Conservation (phyloP, 2,888 invertebrate species). For the Mayetiola destructor region DNA sequence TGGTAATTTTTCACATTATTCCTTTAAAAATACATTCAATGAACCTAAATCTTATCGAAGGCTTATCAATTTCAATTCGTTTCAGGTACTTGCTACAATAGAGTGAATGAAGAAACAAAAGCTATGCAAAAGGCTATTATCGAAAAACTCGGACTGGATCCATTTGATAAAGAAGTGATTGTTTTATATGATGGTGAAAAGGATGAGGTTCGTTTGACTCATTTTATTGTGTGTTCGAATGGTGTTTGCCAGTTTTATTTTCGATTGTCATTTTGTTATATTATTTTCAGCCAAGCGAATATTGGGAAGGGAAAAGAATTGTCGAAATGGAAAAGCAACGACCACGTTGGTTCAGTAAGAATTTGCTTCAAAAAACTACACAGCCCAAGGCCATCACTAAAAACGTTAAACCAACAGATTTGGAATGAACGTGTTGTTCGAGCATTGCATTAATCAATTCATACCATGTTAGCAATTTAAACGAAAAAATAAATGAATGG, state of each 20-base stretch:
- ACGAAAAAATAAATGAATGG: too few species aligned
- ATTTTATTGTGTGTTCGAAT: slow-evolving; percentile 26
- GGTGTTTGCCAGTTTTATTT: background rate
- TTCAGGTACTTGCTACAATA: slow-evolving; percentile 73
- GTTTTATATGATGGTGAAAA: slow-evolving; percentile 76
- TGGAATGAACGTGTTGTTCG: slow-evolving; percentile 45
- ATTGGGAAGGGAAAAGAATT: slow-evolving; percentile 56
- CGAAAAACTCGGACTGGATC: slow-evolving; percentile 50
- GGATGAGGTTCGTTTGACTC: slow-evolving; percentile 27
- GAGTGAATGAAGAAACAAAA: slow-evolving; percentile 66
- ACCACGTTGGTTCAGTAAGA: slow-evolving; percentile 78
- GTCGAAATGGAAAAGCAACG: slow-evolving; percentile 74
- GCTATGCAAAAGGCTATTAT: slow-evolving; percentile 62
- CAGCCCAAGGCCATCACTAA: slow-evolving; percentile 53
- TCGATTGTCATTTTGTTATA: background rate
- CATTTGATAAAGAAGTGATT: slow-evolving; percentile 71
- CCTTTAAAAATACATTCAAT: background rate
- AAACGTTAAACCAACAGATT: slow-evolving; percentile 57
- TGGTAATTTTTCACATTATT: slow-evolving; percentile 50
- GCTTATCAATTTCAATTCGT: slow-evolving; percentile 14
- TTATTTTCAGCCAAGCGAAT: slow-evolving; percentile 39
- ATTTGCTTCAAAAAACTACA: slow-evolving; percentile 65
- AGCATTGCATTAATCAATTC: too few species aligned
- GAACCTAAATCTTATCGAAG: background rate
- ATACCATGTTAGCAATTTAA: too few species aligned